Evolutionary conservation across 2,888 invertebrate genomes (phyloP).

Genomic region (Notodonta ziczac): DNA sequence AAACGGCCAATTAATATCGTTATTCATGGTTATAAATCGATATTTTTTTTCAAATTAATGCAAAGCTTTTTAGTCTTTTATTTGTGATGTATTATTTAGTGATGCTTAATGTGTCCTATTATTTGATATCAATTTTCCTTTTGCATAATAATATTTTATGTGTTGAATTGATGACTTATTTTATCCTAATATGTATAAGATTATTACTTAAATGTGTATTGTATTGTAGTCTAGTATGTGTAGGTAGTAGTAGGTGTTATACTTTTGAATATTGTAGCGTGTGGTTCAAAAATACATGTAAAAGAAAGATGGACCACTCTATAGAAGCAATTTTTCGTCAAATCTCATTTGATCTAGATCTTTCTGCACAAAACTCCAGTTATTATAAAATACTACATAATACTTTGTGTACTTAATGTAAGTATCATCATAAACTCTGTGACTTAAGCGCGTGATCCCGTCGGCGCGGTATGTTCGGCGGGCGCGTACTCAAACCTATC

Average conservation of each 20-base stretch:
- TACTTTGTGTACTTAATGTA: slow-evolving; percentile 10
- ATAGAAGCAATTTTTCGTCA: no score
- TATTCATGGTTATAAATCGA: slow-evolving; percentile 30
- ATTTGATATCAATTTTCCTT: neutral
- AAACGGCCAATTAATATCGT: slow-evolving; percentile 39
- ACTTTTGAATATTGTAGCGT: no score
- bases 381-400: neutral
- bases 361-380: neutral
- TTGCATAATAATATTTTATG: neutral
- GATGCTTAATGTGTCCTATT: neutral
- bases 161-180: neutral
- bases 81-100: neutral
- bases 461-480: slow-evolving; percentile 14
- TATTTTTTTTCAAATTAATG: slow-evolving; percentile 5
- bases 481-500: slow-evolving; percentile 39
- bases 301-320: no score
- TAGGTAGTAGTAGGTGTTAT: no score
- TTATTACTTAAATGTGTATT: no score
- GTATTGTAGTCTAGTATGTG: no score
- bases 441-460: slow-evolving; percentile 31
- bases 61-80: neutral
- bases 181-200: neutral
- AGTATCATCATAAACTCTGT: slow-evolving; percentile 28
- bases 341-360: no score
- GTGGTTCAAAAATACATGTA: no score